phyloP scores from a whole-genome alignment of 2,113 vertebrate genomes.

The Mohoua ochrocephala region DNA sequence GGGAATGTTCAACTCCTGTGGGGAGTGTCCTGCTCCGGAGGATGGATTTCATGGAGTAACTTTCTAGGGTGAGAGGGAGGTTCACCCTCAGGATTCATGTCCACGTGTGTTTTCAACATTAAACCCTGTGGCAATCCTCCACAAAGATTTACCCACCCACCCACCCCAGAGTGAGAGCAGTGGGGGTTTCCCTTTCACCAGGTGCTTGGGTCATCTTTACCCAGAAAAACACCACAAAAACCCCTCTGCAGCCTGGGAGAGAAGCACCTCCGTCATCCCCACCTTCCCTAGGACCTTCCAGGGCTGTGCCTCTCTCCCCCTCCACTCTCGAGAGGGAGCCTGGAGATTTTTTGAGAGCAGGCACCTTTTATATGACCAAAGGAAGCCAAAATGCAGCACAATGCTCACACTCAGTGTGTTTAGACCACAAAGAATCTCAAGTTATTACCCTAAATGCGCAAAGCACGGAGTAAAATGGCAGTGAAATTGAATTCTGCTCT shows the following conservation, averaged over 20 bases:
- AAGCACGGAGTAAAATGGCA: neutral
- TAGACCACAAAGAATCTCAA: neutral
- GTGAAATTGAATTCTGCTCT: neutral
- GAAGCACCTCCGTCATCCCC: neutral
- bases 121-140: neutral
- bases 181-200: neutral
- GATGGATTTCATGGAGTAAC: neutral
- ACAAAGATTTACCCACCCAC: neutral
- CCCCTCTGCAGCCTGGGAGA: neutral
- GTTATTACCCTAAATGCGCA: neutral
- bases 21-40: neutral
- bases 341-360: neutral
- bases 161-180: neutral
- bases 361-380: neutral
- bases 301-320: neutral
- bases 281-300: neutral
- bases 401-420: neutral
- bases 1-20: accelerated
- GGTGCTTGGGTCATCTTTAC: neutral
- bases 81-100: neutral
- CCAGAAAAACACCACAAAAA: neutral
- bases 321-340: neutral
- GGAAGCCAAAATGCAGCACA: neutral
- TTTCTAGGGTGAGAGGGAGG: accelerated
- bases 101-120: accelerated